Conservation (phyloP, 2,113 vertebrate species). For the Phocoena sinus region DNA sequence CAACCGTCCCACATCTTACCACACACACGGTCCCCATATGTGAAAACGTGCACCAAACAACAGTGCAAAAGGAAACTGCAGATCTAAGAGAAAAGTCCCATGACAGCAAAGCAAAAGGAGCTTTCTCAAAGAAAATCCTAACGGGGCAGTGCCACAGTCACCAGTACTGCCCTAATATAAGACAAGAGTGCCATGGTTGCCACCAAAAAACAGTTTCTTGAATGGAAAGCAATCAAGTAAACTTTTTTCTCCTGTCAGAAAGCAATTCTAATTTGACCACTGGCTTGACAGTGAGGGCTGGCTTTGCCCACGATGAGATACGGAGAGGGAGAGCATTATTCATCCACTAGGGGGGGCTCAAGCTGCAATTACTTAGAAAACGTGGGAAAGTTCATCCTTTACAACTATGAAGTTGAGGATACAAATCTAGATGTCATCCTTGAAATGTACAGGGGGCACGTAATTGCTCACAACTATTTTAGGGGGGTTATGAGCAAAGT, state of each 20-base stretch:
- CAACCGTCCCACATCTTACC: not conserved
- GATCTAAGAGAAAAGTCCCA: not conserved
- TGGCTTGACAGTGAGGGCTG: not conserved
- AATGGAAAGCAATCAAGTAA: not conserved
- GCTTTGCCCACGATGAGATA: not conserved
- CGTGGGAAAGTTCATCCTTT: not conserved
- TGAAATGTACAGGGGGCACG: not conserved
- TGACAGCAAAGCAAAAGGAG: not conserved
- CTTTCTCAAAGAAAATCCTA: not conserved
- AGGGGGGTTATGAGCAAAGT: not conserved
- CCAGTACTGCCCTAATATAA: not conserved
- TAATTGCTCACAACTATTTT: not conserved
- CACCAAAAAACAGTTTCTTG: not conserved
- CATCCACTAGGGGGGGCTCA: not conserved
- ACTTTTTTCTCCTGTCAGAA: not conserved
- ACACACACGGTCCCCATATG: not conserved
- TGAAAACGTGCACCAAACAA: not conserved
- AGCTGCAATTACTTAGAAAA: not conserved
- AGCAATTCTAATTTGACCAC: not conserved
- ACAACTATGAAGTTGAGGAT: not conserved
- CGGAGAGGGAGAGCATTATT: not conserved
- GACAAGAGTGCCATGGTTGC: not conserved
- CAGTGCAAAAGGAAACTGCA: not conserved
- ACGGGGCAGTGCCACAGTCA: rapidly evolving
- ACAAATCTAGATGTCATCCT: not conserved